phyloP scores from a whole-genome alignment of 1,140 invertebrate species.

The Drosophila sp. region DNA sequence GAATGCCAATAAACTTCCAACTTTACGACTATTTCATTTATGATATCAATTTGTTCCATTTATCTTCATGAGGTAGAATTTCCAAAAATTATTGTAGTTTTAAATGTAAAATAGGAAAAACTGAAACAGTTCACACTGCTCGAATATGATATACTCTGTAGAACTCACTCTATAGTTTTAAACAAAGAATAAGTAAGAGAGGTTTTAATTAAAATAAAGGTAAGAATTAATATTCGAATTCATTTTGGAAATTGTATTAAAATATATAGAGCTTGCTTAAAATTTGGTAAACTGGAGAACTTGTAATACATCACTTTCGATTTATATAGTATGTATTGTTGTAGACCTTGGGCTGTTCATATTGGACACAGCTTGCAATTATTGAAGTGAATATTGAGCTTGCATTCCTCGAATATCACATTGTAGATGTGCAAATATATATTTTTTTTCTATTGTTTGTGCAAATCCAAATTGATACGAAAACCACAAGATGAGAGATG shows the following conservation, averaged over 20 bases:
- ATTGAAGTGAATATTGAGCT: slow-evolving; percentile 13
- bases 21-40: too few species aligned
- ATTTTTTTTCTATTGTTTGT: background rate
- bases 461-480: background rate
- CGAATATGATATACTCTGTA: too few species aligned
- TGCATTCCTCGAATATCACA: slow-evolving; percentile 10
- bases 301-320: background rate
- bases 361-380: slow-evolving; percentile 3
- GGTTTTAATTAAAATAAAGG: too few species aligned
- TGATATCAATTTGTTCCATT: too few species aligned
- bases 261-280: background rate
- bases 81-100: too few species aligned
- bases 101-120: too few species aligned
- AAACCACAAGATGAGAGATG: slow-evolving; percentile 2
- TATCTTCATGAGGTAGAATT: too few species aligned
- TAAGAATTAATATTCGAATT: too few species aligned
- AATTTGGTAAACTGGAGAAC: background rate
- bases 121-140: too few species aligned
- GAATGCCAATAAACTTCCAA: too few species aligned
- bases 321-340: background rate
- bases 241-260: background rate
- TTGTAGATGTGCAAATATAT: slow-evolving; percentile 2
- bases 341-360: background rate
- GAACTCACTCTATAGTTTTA: too few species aligned
- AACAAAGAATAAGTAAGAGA: too few species aligned